Percentiles rank a stretch among this genome's conserved stretches.
Evolutionary conservation across 2,113 vertebrate genomes (phyloP).

Genomic region (Labeo catla): DNA sequence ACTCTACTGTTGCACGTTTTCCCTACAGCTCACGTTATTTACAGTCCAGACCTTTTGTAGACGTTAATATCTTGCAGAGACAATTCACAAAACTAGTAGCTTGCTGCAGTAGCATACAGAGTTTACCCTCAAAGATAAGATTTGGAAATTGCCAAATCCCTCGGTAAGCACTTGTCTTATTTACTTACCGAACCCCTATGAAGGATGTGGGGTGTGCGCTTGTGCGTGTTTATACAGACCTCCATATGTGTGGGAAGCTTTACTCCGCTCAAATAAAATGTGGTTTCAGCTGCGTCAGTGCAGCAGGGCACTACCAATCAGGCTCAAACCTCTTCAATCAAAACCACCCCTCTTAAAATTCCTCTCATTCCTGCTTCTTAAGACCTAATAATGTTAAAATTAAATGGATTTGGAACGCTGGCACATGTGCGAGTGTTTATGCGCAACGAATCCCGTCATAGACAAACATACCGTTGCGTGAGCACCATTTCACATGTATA

Average conservation of each 20-base stretch:
- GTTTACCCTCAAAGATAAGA: not conserved
- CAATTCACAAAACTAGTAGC: not conserved
- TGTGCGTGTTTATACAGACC: slow-evolving; percentile 39
- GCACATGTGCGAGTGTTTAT: slow-evolving; percentile 59
- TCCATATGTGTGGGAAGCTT: slow-evolving; percentile 41
- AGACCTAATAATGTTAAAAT: slow-evolving; percentile 59
- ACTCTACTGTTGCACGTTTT: not conserved
- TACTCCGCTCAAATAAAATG: slow-evolving; percentile 48
- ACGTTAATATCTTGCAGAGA: not conserved
- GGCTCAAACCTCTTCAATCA: slow-evolving; percentile 53
- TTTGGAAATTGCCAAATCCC: slow-evolving; percentile 16
- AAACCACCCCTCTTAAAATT: slow-evolving; percentile 60
- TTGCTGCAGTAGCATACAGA: not conserved
- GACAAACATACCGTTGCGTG: slow-evolving; percentile 37
- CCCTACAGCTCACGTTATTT: not conserved
- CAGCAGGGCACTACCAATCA: slow-evolving; percentile 51
- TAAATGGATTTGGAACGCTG: slow-evolving; percentile 56
- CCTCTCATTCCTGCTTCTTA: slow-evolving; percentile 59
- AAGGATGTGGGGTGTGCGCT: slow-evolving; percentile 44
- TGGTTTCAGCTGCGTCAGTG: slow-evolving; percentile 53
- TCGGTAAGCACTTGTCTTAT: slow-evolving; percentile 19
- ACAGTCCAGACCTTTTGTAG: not conserved
- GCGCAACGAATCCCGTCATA: slow-evolving; percentile 26
- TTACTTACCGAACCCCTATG: slow-evolving; percentile 18
- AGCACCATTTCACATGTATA: not conserved